A percentile compares a stretch with the other conserved stretches of the same genome.
phyloP scores from a whole-genome alignment of 2,888 invertebrate genomes.

The Imbricaverruca yamaguchii region DNA sequence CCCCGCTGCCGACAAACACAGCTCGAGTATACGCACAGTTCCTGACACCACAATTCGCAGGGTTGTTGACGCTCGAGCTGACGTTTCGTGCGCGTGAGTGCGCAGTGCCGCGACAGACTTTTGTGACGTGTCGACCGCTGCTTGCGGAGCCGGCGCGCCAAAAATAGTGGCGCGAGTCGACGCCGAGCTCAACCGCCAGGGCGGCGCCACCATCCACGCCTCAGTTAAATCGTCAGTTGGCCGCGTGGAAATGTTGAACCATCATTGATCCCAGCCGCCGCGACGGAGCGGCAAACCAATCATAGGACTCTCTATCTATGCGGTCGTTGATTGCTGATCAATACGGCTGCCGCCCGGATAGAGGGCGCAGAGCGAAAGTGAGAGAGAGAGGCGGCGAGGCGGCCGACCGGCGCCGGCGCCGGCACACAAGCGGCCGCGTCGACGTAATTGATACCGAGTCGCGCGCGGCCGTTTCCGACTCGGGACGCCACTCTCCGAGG shows the following conservation, averaged over 20 bases:
- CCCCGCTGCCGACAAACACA: too few species aligned
- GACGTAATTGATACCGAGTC: constrained; percentile 5
- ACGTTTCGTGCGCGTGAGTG: too few species aligned
- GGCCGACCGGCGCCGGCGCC: not conserved
- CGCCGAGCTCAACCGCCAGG: not conserved
- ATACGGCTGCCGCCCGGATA: not conserved
- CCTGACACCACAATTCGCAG: too few species aligned
- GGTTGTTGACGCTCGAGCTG: too few species aligned
- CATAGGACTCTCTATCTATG: constrained; percentile 15
- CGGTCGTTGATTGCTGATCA: not conserved
- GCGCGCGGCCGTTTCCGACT: not conserved
- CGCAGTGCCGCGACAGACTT: too few species aligned
- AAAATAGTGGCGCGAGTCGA: not conserved
- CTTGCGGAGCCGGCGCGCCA: not conserved
- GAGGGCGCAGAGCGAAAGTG: not conserved
- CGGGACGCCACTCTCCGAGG: not conserved
- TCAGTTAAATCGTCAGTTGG: not conserved
- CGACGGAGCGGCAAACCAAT: not conserved
- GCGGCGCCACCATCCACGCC: not conserved
- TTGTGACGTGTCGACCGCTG: not conserved
- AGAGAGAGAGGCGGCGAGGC: not conserved
- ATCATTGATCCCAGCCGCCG: constrained; percentile 5
- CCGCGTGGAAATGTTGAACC: constrained; percentile 15
- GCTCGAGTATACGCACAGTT: too few species aligned
- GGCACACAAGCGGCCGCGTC: not conserved